These are phyloP conservation scores for Scelioninae gen. 1 DNA, from an alignment of 2,888 invertebrate genomes.

Conservation along the genomic window DNA sequence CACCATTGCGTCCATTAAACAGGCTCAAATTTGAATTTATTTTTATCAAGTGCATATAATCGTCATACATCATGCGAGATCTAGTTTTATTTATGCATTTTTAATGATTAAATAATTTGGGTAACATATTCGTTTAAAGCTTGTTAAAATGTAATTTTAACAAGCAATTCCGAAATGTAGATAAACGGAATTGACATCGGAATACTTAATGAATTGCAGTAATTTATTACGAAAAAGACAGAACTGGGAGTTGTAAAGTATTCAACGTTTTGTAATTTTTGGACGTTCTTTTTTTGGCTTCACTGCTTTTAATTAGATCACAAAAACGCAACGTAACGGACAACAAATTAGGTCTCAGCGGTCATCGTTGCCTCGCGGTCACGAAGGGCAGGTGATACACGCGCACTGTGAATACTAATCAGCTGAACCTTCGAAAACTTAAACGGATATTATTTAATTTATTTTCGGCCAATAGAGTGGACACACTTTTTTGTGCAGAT, in stretches of 20 bases:
- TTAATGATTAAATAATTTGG: conserved; percentile 31
- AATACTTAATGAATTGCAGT: conserved; percentile 52
- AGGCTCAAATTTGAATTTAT: background rate
- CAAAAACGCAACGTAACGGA: conserved; percentile 68
- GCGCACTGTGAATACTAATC: conserved; percentile 66
- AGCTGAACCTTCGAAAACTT: conserved; percentile 18
- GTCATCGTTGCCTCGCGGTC: conserved; percentile 71
- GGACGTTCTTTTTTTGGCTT: conserved; percentile 13
- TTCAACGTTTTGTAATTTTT: conserved; percentile 34
- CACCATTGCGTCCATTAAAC: conserved; percentile 36
- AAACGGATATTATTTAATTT: background rate
- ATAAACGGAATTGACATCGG: conserved; percentile 39
- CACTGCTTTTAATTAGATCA: conserved; percentile 62
- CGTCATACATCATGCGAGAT: background rate
- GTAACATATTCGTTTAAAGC: background rate
- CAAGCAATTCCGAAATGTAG: conserved; percentile 15
- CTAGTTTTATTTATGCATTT: conserved; percentile 13
- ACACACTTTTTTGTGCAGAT: too few species aligned
- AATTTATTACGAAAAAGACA: conserved; percentile 41
- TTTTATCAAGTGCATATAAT: conserved; percentile 29
- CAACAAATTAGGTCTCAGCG: conserved; percentile 75
- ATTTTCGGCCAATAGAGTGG: too few species aligned
- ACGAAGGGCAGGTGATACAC: conserved; percentile 79
- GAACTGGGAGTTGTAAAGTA: conserved; percentile 21
- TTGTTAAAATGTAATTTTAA: conserved; percentile 21